Evolutionary conservation across 1,140 invertebrate species (phyloP).

Genomic region (Drosophila nannoptera): DNA sequence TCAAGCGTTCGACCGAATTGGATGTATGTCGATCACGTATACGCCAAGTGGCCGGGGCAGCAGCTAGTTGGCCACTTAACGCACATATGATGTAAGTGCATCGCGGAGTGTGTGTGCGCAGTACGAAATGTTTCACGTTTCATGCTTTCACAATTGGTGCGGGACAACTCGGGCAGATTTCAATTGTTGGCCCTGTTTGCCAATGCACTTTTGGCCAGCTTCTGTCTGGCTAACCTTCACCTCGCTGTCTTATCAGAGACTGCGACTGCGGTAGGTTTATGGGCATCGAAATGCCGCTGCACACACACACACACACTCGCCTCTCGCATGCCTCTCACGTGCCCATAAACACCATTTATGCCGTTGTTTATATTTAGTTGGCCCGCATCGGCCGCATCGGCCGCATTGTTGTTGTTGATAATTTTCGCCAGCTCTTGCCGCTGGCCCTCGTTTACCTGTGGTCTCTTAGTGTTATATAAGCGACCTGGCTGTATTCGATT

Average conservation of each 20-base stretch:
- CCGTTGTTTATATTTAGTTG: slow-evolving; percentile 52
- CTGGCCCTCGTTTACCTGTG: not conserved
- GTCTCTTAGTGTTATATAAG: slow-evolving; percentile 56
- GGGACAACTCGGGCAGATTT: slow-evolving; percentile 17
- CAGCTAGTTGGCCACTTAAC: slow-evolving; percentile 6
- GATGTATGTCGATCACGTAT: slow-evolving; percentile 71
- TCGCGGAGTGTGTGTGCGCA: not conserved
- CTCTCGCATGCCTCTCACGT: slow-evolving; percentile 52
- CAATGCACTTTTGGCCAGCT: slow-evolving; percentile 20
- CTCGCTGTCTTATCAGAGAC: slow-evolving; percentile 46
- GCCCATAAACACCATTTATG: slow-evolving; percentile 64
- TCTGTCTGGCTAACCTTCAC: slow-evolving; percentile 58
- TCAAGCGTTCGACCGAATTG: slow-evolving; percentile 30
- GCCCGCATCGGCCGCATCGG: not conserved
- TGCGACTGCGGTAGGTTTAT: not conserved
- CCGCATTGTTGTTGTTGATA: slow-evolving; percentile 2
- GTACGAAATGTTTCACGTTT: slow-evolving; percentile 29
- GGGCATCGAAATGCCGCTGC: not conserved
- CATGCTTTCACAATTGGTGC: slow-evolving; percentile 65
- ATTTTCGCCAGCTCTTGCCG: not conserved
- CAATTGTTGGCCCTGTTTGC: slow-evolving; percentile 47
- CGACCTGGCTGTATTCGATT: slow-evolving; percentile 59
- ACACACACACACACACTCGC: slow-evolving; percentile 1
- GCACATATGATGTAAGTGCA: not conserved
- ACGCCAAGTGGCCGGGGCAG: slow-evolving; percentile 35